Evolutionary conservation across 2,113 vertebrate genomes (phyloP), one percentile per base, ranked within the genome.

Genomic region (Antigone vipio): DNA sequence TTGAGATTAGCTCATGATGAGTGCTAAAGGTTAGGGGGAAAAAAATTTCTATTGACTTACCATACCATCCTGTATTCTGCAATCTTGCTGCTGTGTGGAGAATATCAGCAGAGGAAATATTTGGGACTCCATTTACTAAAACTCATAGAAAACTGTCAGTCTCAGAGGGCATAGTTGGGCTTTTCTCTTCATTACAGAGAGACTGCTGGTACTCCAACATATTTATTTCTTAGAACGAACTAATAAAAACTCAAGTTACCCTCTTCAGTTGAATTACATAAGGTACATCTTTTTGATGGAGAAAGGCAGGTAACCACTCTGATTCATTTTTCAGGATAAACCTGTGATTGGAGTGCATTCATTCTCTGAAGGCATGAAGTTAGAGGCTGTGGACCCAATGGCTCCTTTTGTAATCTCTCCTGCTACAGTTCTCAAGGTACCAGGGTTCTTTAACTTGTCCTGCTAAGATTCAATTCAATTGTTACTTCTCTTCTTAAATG

Each of bases 341-440:
- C 98, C 98, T 81, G 94, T 98, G 91, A 97, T 99, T 10, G 96
- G 97, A 68, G 88, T 97, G 74, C 99, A 99, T 97, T 98, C 98
- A 1, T 99, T 99, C 94, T 98, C 98, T 94, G 97, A 98, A 96
- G 99, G 99, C 69, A 99, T 99, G 99, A 99, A 99, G 97, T 97
- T 99, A 88, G 99, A 99, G 97, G 99, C 99, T 77, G 98, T 99
- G 82, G 98, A 99, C 94, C 99, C 99, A 15, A 83, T 95, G 93
- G 98, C 99, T 97, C 99, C 99, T 42, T 99, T 99, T 98, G 98
- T 98, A 74, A 99, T 99, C 95, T 98, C 98, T 88, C 99, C 99
- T 85, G 99, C 99, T 84, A 99, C 99, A 68, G 98, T 99, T 95
- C 92, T 98, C 95, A 99, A 99, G 99, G 99, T 99, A 99, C 96